These are phyloP conservation scores for Rhopalosiphum maidis DNA, from an alignment of 1,140 invertebrate species.

Conservation along the genomic window DNA sequence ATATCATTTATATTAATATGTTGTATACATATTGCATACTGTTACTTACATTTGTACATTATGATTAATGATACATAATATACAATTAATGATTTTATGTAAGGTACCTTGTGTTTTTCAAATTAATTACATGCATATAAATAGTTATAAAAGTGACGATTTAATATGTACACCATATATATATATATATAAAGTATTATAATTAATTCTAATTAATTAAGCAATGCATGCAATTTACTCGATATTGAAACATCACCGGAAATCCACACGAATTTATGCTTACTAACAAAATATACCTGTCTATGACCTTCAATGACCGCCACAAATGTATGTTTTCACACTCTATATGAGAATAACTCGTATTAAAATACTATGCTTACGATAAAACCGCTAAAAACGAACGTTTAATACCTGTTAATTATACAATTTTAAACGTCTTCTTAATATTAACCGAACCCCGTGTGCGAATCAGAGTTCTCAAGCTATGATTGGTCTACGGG, in stretches of 20 bases:
- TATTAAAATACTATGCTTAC: background rate
- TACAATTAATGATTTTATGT: too few species aligned
- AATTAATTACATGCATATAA: too few species aligned
- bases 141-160: background rate
- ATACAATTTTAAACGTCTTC: background rate
- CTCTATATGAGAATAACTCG: background rate
- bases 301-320: background rate
- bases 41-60: too few species aligned
- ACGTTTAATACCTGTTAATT: background rate
- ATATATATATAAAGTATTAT: background rate
- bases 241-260: background rate
- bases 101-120: too few species aligned
- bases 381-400: background rate
- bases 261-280: background rate
- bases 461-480: background rate
- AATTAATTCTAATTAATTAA: background rate
- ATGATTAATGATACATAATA: too few species aligned
- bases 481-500: too few species aligned
- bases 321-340: background rate
- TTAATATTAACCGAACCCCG: background rate
- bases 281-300: background rate
- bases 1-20: too few species aligned
- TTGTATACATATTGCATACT: too few species aligned
- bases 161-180: background rate
- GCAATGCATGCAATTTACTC: background rate